Base-by-base conservation (phyloP, 2,888 invertebrate species). In the Phaonia tiefii region DNA sequence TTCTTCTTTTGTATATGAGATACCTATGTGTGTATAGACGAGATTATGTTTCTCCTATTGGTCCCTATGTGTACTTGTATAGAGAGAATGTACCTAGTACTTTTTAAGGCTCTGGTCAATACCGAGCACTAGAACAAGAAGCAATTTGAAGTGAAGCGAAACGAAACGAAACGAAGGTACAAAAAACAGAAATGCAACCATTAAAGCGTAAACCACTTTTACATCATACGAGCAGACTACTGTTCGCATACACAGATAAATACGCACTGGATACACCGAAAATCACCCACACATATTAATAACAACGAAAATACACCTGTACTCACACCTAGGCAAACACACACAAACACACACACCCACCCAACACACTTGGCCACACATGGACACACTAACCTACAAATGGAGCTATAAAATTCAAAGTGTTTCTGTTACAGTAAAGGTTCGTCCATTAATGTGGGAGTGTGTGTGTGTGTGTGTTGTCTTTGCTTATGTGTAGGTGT, bases 161-260 rank as follows among this genome's bases (percentile, higher is more conserved):
- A 37, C 26, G 25, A 49, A 49, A 20, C 49, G 49, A 56, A 25
- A 13, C 58, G 13, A 4, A 17, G 22, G 22, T 7, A 60, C 44
- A 66, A 58, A 42, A 63, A 60, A 60, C 37, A 58, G 25, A n/a
- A 58, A 13, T 58, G 58, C 37, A 63, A 31, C 39, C 71, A 71
- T 67, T 67, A 54, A 75, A 75, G 71, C 75, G 71, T 75, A 75
- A 66, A 75, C 60, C 75, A 72, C 58, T 67, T 70, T 60, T 42
- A 25, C 37, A 66, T 49, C 65, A 49, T 17, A 31, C n/a, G n/a
- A n/a, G n/a, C n/a, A n/a, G n/a, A n/a, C n/a, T n/a, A 46, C 7
- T 7, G n/a, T 8, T n/a, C 17, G 25, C 54, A 54, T 44, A 10
- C 44, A 13, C 44, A 2, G 44, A 44, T 13, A 8, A 10, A 44